These are phyloP conservation scores for Rhizoglyphus robini DNA, from an alignment of 1,140 invertebrate genomes.

Conservation along the genomic window DNA sequence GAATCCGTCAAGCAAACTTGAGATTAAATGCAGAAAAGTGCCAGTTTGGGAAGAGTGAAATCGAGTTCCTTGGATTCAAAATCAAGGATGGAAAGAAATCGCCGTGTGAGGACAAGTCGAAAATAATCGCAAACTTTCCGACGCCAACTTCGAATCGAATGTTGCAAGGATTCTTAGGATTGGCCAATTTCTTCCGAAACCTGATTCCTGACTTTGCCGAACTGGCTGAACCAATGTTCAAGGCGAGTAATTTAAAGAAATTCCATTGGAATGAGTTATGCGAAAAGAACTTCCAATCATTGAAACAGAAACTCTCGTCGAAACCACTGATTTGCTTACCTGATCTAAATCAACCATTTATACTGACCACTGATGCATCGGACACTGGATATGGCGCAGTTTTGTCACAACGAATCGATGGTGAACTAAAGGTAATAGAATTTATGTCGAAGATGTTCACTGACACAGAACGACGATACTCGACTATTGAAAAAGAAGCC, in stretches of 20 bases:
- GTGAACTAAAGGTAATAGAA: slow-evolving; percentile 26
- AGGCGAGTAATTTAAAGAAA: background rate
- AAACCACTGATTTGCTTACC: slow-evolving; percentile 30
- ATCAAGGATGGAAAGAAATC: background rate
- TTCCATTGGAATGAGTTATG: background rate
- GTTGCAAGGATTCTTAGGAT: slow-evolving; percentile 4
- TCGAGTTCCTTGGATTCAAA: slow-evolving; percentile 8
- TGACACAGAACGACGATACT: slow-evolving; percentile 31
- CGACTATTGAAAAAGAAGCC: slow-evolving; percentile 35
- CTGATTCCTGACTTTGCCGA: slow-evolving; percentile 17
- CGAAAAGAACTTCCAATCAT: background rate
- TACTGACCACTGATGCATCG: slow-evolving; percentile 36
- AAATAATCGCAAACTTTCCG: background rate
- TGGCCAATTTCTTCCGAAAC: slow-evolving; percentile 16
- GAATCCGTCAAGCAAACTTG: slow-evolving; percentile 20
- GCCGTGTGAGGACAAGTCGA: background rate
- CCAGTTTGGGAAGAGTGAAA: background rate
- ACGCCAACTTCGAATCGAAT: background rate
- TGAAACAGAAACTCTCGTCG: slow-evolving; percentile 28
- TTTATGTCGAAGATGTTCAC: slow-evolving; percentile 21
- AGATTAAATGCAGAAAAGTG: slow-evolving; percentile 15
- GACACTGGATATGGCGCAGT: slow-evolving; percentile 34
- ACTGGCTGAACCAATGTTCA: background rate
- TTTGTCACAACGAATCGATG: slow-evolving; percentile 32
- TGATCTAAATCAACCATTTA: slow-evolving; percentile 31